Evolutionary conservation across 1,140 invertebrate genomes (phyloP), one percentile per base, ranked within the genome.

Genomic region (Subanguina moxae): DNA sequence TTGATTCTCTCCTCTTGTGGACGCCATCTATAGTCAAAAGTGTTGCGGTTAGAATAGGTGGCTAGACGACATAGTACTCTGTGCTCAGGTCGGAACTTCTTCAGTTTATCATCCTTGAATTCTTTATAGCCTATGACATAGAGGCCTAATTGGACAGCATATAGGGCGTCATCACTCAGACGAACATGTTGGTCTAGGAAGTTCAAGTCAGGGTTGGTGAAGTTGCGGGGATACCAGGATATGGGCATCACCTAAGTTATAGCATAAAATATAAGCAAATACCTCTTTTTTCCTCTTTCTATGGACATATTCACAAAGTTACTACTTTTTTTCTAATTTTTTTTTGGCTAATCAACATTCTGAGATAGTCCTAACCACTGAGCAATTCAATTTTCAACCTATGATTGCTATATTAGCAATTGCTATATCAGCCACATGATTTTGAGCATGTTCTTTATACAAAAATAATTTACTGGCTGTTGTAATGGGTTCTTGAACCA

Each of bases 111-210:
- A 59, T 80, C 78, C 25, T 78, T 77, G 48, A 68, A 74, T 48
- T 81, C 79, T 62, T 80, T 82, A 65, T 81, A 81, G 42, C 76
- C 79, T 46, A 82, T 75, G 11, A 81, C 78, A 67, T 82, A 82
- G 21, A 81, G 68, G 52, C 79, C 81, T 0, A 81, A 59, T 57
- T 82, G 78, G 19, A 76, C 80, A 48, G 57, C 56, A 56, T 81
- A 81, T 43, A 81, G 27, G n/a, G 73, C 42, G 59, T 81, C 80
- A 65, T 81, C 79, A 64, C 71, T 76, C 21, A 76, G 64, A 28
- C 77, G 66, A 0, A 77, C 30, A 21, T 76, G 57, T 13, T 77
- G 76, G 28, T 78, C 76, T 46, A 78, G 25, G 30, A 46, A 67
- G 76, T 75, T 78, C 19, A 78, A 23, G 17, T 81, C 81, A 11